Evolutionary conservation across 2,888 invertebrate species (phyloP).

Genomic region (Leptopilina syphax): DNA sequence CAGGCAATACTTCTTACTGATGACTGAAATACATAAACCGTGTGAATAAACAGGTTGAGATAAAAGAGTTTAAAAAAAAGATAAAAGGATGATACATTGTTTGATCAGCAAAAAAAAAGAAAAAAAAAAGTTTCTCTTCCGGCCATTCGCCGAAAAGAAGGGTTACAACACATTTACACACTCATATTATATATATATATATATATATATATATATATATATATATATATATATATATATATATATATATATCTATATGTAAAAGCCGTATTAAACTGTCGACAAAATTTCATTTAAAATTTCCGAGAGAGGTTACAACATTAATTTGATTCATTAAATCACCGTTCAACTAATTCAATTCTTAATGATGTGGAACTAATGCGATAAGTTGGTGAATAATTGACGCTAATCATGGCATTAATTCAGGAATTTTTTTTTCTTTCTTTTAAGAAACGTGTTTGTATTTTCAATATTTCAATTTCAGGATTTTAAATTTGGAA

Average conservation of each 20-base stretch:
- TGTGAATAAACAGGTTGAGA: conserved; percentile 39
- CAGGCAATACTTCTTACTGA: conserved; percentile 9
- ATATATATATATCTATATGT: neutral
- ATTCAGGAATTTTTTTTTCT: conserved; percentile 1
- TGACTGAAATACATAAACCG: conserved; percentile 25
- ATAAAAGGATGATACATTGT: conserved; percentile 41
- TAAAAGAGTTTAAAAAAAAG: conserved; percentile 31
- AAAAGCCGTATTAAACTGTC: conserved; percentile 29
- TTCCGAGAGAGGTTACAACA: conserved; percentile 26
- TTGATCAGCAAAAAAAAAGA: conserved; percentile 25
- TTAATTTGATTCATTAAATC: conserved; percentile 31
- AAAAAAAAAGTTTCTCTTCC: conserved; percentile 34
- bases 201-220: neutral
- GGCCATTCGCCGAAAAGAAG: conserved; percentile 23
- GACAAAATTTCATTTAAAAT: conserved; percentile 36
- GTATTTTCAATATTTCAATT: too few relatives aligned
- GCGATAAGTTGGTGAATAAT: conserved; percentile 30
- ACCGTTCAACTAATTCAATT: conserved; percentile 18
- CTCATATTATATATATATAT: neutral
- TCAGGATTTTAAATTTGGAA: too few relatives aligned
- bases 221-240: too few relatives aligned
- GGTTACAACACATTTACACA: too few relatives aligned
- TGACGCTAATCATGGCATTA: neutral
- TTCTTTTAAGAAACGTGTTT: neutral
- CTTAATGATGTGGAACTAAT: conserved; percentile 32